Conservation (phyloP, 2,113 vertebrate genomes). For the Azemiops feae region DNA sequence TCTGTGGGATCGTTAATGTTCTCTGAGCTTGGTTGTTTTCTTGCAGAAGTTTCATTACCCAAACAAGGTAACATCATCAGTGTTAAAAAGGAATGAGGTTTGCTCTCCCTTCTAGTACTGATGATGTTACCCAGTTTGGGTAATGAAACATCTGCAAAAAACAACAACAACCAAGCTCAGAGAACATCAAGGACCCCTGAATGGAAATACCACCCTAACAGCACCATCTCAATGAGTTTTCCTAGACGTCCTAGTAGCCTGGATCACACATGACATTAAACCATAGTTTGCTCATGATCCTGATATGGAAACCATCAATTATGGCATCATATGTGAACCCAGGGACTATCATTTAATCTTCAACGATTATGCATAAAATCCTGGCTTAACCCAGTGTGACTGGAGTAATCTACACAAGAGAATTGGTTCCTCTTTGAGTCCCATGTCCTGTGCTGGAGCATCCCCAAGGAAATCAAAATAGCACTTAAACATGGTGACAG, state of each 20-base stretch:
- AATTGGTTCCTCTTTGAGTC: not conserved
- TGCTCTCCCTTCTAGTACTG: not conserved
- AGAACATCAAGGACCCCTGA: not conserved
- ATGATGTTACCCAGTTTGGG: not conserved
- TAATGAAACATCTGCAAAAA: not conserved
- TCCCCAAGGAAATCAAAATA: not conserved
- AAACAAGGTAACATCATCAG: not conserved
- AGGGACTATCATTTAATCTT: not conserved
- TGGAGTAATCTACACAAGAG: not conserved
- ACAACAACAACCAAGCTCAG: not conserved
- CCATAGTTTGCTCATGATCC: not conserved
- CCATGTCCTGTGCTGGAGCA: not conserved
- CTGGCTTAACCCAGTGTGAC: not conserved
- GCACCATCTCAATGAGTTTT: not conserved
- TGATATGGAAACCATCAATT: not conserved
- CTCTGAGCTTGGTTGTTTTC: too few species aligned
- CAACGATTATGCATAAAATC: not conserved
- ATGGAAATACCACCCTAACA: not conserved
- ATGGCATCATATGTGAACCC: not conserved
- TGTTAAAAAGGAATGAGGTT: not conserved
- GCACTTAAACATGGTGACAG: slow-evolving; percentile 10
- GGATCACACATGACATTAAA: not conserved
- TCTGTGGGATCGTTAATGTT: too few species aligned
- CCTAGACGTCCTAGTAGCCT: not conserved
- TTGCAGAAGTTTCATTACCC: too few species aligned